Evolutionary conservation across 2,888 invertebrate genomes (phyloP).

Genomic region (Lycocerus yunnanus): DNA sequence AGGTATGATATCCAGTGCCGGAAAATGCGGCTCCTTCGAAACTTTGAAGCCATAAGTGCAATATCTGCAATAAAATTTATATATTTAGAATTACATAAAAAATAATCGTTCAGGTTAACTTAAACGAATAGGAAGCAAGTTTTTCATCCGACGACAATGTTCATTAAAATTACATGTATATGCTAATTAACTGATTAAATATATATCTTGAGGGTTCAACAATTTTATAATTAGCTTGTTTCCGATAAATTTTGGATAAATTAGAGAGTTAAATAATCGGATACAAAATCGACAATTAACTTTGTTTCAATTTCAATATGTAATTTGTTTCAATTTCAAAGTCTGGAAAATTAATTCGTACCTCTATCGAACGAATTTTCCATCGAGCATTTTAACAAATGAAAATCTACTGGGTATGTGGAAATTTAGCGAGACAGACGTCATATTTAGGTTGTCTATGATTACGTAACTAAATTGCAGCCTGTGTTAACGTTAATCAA

Average conservation of each 20-base stretch:
- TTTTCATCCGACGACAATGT: too few relatives aligned
- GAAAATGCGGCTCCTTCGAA: slow-evolving; percentile 35
- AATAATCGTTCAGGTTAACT: too few relatives aligned
- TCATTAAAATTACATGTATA: too few relatives aligned
- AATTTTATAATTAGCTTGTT: too few relatives aligned
- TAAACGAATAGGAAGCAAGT: too few relatives aligned
- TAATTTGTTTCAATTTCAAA: too few relatives aligned
- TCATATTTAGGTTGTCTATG: neutral
- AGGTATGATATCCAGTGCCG: slow-evolving; percentile 26
- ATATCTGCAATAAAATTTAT: slow-evolving; percentile 38
- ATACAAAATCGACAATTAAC: too few relatives aligned
- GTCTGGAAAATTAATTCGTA: too few relatives aligned
- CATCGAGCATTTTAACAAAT: neutral
- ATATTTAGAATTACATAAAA: neutral
- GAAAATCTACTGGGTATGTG: neutral
- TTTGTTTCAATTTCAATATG: too few relatives aligned
- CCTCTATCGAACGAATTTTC: neutral
- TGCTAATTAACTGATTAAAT: too few relatives aligned
- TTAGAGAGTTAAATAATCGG: neutral
- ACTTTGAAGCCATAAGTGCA: slow-evolving; percentile 47
- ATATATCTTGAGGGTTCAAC: too few relatives aligned
- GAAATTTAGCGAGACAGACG: neutral
- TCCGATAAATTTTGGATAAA: neutral
- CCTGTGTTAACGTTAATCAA: neutral
- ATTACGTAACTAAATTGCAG: neutral